Base-by-base conservation (phyloP, 2,888 invertebrate species). In the Eupithecia abbreviata region DNA sequence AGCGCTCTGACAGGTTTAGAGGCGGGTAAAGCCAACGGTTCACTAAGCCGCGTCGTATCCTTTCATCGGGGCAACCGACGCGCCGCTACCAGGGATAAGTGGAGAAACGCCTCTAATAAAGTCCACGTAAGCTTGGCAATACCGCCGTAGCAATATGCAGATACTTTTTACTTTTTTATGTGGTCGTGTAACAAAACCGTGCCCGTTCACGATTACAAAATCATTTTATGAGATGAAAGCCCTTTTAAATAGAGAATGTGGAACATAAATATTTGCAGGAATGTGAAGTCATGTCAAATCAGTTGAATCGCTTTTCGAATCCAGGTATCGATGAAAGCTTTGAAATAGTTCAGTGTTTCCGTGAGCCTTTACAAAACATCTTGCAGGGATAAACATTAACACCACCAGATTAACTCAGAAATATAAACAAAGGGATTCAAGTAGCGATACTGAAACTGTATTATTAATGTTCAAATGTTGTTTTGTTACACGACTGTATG, bases 101-200 rank as follows among this genome's bases (percentile, higher is more conserved):
- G 97, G 97, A 96, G 96, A 88, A 96, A 90, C 82, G 96, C 96
- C 90, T 96, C 97, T 89, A 96, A 97, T 88, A 97, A 96, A 96
- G 96, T 97, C 92, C 96, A 97, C 96, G 97, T 97, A 97, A 97
- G 97, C 88, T 86, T 84, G 78, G 43, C 67, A 18, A 58, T 58
- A 30, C 30, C 62, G 85, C 85, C 75, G 83, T 78, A 80, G 79
- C 80, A 81, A 79, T 72, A 58, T 55, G 69, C 77, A 78, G 75
- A 18, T 68, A 69, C 42, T 30, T 77, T 71, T 75, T 68, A 69
- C 42, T 30, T 77, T 71, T 75, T 76, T 72, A 62, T 77, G 77
- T 71, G 72, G 79, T 81, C 82, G 82, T 82, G 80, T 82, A 81
- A 82, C 78, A 79, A 82, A 81, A 80, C 80, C 71, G 13, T 58